Evolutionary conservation across 2,888 invertebrate genomes (phyloP), one percentile per base, ranked within the genome.

Genomic region (Standfussiana lucernea): DNA sequence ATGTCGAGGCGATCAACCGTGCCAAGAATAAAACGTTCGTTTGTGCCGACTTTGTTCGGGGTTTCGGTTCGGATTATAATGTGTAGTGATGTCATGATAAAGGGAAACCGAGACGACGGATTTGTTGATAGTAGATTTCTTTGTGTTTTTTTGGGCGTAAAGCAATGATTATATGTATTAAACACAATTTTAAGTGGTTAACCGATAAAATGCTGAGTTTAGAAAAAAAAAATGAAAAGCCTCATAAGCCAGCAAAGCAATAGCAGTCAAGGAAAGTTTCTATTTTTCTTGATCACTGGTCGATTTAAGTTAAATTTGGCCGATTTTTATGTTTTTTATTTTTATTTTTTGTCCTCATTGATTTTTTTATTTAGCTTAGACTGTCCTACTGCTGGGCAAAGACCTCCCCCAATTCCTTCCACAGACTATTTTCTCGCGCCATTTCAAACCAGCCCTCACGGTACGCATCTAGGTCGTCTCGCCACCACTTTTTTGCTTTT

Each of bases 51-150:
- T 72, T 81, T 66, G 45, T 80, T 56, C 75, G 67, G 83, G 62
- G 74, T 80, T 82, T 83, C n/a, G 83, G 67, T 42, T 42, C 15
- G 62, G 62, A 77, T 82, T 82, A 79, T 79, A 79, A 77, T 79
- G 40, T 79, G 21, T 71, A 83, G 83, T 80, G 83, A 66, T 65
- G 83, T 66, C 65, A 78, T 78, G 71, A 42, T 66, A 80, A 40
- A 66, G n/a, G 37, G 18, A 61, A 71, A 61, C 64, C 28, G 45
- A 59, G 53, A 45, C 32, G 32, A 65, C 8, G 28, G 59, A 45
- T 65, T 65, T 28, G 56, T 45, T 32, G 32, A 65, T 50, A 45
- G 50, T 40, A 24, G n/a, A 70, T 56, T 35, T 45, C 1, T 47
- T 62, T 53, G 18, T 45, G 32, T 40, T 32, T n/a, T 45, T 56